Evolutionary conservation across 1,140 invertebrate species (phyloP).

Genomic region (Drosophila repletoides): DNA sequence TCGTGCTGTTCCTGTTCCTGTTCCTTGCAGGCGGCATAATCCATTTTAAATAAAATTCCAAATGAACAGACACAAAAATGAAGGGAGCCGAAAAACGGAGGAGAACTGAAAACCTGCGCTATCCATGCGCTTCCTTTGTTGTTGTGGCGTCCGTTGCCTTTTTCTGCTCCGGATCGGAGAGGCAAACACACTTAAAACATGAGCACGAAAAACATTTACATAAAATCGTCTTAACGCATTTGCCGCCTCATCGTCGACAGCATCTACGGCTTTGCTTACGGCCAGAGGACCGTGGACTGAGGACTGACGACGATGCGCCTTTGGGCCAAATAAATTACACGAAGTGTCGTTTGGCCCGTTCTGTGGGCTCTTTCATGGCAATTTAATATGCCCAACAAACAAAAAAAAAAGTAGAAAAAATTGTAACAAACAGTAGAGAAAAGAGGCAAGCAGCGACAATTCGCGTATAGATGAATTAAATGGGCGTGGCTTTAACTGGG

Average conservation of each 20-base stretch:
- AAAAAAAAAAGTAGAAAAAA: conserved; percentile 14
- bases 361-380: conserved; percentile 73
- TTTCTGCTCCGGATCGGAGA: conserved; percentile 53
- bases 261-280: not conserved
- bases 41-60: conserved; percentile 80
- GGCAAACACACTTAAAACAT: conserved; percentile 79
- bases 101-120: conserved; percentile 21
- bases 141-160: conserved; percentile 52
- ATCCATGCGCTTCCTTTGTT: conserved; percentile 39
- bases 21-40: conserved; percentile 56
- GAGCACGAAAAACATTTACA: conserved; percentile 80
- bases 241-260: conserved; percentile 68
- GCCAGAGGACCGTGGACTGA: conserved; percentile 16
- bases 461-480: conserved; percentile 6
- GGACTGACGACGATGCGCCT: conserved; percentile 39
- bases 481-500: conserved; percentile 11
- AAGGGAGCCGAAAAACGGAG: too few relatives aligned
- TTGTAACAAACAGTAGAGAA: too few relatives aligned
- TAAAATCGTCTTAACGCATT: conserved; percentile 81
- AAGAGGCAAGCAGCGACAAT: not conserved
- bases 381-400: conserved; percentile 56
- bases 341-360: conserved; percentile 68
- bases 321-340: conserved; percentile 77
- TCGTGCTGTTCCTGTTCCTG: conserved; percentile 7
- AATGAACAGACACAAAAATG: conserved; percentile 73